A percentile compares a stretch with the other conserved stretches of the same genome.
Conservation (phyloP, 2,113 vertebrate species). For the Epinephelus lanceolatus region DNA sequence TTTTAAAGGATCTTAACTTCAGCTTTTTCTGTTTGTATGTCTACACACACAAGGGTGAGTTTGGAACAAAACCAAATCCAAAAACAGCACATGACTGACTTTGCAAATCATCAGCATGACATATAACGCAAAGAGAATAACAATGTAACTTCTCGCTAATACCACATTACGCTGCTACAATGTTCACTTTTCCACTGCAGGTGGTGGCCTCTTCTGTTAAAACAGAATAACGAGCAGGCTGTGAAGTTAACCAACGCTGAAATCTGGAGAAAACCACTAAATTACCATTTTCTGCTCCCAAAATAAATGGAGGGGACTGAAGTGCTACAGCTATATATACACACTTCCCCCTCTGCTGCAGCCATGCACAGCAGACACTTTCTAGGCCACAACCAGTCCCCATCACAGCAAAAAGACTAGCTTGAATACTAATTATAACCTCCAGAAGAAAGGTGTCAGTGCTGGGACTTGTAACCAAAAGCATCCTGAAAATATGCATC, state of each 20-base stretch:
- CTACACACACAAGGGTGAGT: neutral
- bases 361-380: slow-evolving; percentile 68
- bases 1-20: neutral
- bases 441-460: slow-evolving; percentile 76
- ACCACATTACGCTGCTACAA: neutral
- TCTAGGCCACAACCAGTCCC: slow-evolving; percentile 75
- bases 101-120: neutral
- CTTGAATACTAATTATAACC: slow-evolving; percentile 80
- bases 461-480: slow-evolving; percentile 77
- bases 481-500: slow-evolving; percentile 76
- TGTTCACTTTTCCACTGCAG: slow-evolving; percentile 12
- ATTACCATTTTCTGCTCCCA: slow-evolving; percentile 68
- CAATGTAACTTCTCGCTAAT: neutral
- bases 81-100: neutral
- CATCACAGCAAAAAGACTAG: slow-evolving; percentile 50
- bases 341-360: slow-evolving; percentile 38
- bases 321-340: slow-evolving; percentile 45
- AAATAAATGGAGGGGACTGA: slow-evolving; percentile 68
- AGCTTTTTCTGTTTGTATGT: neutral
- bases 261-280: slow-evolving; percentile 70
- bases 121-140: neutral
- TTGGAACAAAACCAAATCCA: neutral
- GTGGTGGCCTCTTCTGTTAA: slow-evolving; percentile 1
- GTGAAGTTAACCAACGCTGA: slow-evolving; percentile 43
- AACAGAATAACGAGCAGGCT: slow-evolving; percentile 26